A percentile compares a stretch with the other conserved stretches of the same genome.
These are phyloP conservation scores for Ochotona princeps DNA, from an alignment of 2,113 vertebrate genomes.

Conservation along the genomic window DNA sequence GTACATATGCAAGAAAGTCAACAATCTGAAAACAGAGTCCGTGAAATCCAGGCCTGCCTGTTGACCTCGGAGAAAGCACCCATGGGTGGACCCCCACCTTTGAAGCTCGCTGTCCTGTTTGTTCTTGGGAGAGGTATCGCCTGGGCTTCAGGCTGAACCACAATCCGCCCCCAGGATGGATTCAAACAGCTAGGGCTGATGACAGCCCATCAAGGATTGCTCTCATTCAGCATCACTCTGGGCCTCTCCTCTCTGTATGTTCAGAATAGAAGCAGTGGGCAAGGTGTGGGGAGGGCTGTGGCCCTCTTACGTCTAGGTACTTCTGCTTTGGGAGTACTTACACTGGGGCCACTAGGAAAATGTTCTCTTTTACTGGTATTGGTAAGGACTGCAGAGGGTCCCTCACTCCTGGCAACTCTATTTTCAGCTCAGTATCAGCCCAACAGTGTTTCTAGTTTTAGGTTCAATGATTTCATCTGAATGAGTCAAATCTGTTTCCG, in stretches of 20 bases:
- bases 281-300: neutral
- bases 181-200: neutral
- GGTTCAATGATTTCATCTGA: neutral
- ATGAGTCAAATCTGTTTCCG: constrained; percentile 32
- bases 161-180: neutral
- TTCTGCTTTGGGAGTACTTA: neutral
- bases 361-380: neutral
- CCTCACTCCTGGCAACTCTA: neutral
- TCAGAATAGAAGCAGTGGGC: neutral
- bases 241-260: neutral
- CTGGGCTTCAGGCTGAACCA: neutral
- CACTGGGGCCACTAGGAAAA: neutral
- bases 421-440: neutral
- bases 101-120: neutral
- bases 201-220: neutral
- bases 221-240: neutral
- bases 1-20: neutral
- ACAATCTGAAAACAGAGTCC: neutral
- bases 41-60: neutral
- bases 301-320: neutral
- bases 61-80: neutral
- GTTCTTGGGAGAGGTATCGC: neutral
- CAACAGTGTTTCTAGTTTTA: constrained; percentile 19
- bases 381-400: neutral
- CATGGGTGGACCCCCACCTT: neutral